A percentile compares a stretch with the other conserved stretches of the same genome.
phyloP scores from a whole-genome alignment of 2,888 invertebrate genomes.

The Meliscaeva auricollis region DNA sequence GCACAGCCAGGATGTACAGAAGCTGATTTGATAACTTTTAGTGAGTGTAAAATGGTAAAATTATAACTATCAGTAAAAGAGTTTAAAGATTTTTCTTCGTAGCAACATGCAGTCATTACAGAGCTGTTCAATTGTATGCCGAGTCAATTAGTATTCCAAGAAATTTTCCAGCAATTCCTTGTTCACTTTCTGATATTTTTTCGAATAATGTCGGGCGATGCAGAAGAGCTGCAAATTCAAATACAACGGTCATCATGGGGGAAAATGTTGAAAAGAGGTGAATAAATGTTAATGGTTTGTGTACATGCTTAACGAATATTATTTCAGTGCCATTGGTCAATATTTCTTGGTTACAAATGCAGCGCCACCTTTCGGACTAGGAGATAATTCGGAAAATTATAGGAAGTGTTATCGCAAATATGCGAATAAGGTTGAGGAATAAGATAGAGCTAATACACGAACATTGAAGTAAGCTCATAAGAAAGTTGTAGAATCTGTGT shows the following conservation, averaged over 20 bases:
- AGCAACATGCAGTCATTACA: slow-evolving; percentile 82
- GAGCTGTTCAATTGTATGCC: slow-evolving; percentile 82
- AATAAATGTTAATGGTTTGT: slow-evolving; percentile 25
- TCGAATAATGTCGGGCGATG: slow-evolving; percentile 61
- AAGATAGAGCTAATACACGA: background rate
- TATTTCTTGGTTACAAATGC: slow-evolving; percentile 81
- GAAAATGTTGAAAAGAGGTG: slow-evolving; percentile 80
- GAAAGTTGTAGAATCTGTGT: no score
- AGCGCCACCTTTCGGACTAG: slow-evolving; percentile 80
- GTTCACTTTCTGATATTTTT: slow-evolving; percentile 78
- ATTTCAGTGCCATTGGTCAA: slow-evolving; percentile 79
- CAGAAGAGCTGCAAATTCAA: slow-evolving; percentile 40
- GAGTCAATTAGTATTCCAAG: slow-evolving; percentile 81
- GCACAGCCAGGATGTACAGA: slow-evolving; percentile 82
- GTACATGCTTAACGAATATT: slow-evolving; percentile 10
- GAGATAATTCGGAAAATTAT: slow-evolving; percentile 66
- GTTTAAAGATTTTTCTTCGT: background rate
- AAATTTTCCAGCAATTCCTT: slow-evolving; percentile 81
- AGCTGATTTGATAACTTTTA: slow-evolving; percentile 80
- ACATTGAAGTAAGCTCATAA: no score
- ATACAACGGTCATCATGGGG: slow-evolving; percentile 81
- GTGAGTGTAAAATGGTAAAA: no score
- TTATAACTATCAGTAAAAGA: slow-evolving; percentile 79
- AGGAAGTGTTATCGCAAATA: background rate
- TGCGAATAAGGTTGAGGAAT: background rate